Base-by-base conservation (phyloP, 2,888 invertebrate genomes). In the Sinhomidia bicolor region DNA sequence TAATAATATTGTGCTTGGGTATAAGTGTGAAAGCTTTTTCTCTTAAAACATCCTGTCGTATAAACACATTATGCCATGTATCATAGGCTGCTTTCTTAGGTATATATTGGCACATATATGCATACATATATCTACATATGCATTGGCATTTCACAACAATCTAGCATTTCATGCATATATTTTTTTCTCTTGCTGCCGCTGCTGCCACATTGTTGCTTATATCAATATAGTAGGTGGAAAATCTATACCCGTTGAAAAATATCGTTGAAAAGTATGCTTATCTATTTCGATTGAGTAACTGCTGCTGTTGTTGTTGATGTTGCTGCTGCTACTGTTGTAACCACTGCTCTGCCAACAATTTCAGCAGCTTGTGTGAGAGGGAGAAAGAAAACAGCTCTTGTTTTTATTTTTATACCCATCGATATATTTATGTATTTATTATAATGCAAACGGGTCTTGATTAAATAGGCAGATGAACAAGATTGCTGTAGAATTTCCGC, bases 381-480 rank as follows among this genome's bases (percentile, higher is more conserved):
- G 23, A 29, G 51, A 23, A 7, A 5, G 36, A 36, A 7, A 36
- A 7, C 36, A 36, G 26, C 26, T 60, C 65, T 3, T 36, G 65
- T 7, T 10, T 47, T 17, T n/a, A 17, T 20, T 17, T 57, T 20
- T 36, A 20, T 36, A 17, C 79, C n/a, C 41, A 14, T 81, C 44
- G 68, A 57, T 78, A 44, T 76, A 62, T 78, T 60, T 60, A 85
- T 85, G 60, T 85, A 65, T 78, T 78, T 88, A 88, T 83, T 88
- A 88, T 71, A 82, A 83, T 81, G 29, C 74, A 68, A 68, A 76
- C 81, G 51, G 36, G 47, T 62, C 79, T 88, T 88, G 88, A 88
- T 88, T 88, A 88, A 88, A 88, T 88, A 68, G 88, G 83, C 88
- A 84, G 84, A 88, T 84, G 84, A 88, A 29, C 51, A 76, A 62